Conservation (phyloP, 2,797 vertebrate species). For the Agapornis canus region DNA sequence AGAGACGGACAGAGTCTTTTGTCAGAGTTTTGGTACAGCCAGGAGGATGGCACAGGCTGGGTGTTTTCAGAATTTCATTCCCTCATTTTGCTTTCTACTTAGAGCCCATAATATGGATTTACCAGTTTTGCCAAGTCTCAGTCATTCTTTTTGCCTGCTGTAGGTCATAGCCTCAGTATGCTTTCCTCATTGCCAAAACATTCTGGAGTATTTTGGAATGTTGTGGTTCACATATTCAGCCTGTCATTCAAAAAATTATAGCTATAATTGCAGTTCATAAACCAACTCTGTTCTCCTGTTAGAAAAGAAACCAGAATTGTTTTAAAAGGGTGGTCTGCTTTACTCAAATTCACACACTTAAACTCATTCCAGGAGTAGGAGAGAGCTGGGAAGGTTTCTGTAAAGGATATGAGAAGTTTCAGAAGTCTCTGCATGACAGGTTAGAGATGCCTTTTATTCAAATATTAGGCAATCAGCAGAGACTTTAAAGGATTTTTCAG, state of each 20-base stretch:
- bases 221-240: background rate
- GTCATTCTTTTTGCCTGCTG: background rate
- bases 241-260: background rate
- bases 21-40: background rate
- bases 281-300: background rate
- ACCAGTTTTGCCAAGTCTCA: background rate
- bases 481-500: background rate
- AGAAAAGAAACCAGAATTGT: background rate
- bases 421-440: background rate
- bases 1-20: background rate
- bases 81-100: background rate
- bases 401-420: background rate
- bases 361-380: background rate
- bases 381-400: background rate
- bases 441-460: background rate
- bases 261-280: background rate
- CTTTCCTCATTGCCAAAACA: background rate
- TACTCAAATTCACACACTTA: background rate
- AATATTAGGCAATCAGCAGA: background rate
- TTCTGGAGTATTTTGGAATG: background rate
- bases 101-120: background rate
- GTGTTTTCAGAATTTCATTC: background rate
- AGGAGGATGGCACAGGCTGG: background rate
- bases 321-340: background rate
- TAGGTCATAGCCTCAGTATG: background rate